Evolutionary conservation across 2,888 invertebrate species (phyloP).

Genomic region (Amitus sp.): DNA sequence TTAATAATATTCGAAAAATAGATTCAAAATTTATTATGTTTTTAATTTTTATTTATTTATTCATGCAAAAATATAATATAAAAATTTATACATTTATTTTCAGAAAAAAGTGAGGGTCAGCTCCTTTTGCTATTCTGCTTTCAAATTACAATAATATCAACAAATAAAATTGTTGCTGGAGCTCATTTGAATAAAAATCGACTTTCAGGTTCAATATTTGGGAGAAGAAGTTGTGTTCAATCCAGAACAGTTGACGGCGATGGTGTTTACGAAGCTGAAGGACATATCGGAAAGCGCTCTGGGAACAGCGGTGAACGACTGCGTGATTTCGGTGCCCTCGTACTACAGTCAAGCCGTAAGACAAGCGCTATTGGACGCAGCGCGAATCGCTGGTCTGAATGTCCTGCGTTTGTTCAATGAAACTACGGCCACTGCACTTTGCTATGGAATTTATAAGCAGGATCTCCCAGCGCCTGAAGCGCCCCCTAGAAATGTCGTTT

Average conservation of each 20-base stretch:
- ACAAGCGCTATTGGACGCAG: conserved; percentile 90
- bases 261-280: conserved; percentile 97
- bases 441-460: conserved; percentile 98
- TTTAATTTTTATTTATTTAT: conserved; percentile 7
- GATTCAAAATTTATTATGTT: no score
- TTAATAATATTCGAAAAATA: no score
- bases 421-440: conserved; percentile 94
- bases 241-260: conserved; percentile 95
- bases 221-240: conserved; percentile 86
- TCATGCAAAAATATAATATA: no score
- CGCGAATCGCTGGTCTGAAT: conserved; percentile 92
- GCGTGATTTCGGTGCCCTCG: conserved; percentile 93
- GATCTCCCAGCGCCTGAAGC: conserved; percentile 91
- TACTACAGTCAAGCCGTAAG: conserved; percentile 96
- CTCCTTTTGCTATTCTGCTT: no score
- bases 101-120: no score
- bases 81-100: no score
- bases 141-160: no score
- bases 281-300: conserved; percentile 87
- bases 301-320: conserved; percentile 92
- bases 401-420: conserved; percentile 96
- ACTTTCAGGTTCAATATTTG: conserved; percentile 78
- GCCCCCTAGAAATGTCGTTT: conserved; percentile 91
- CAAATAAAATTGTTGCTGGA: no score
- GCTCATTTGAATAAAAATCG: neutral